Conservation (phyloP, 35 echinoderm and acorn worm species). For the Apostichopus californicus region DNA sequence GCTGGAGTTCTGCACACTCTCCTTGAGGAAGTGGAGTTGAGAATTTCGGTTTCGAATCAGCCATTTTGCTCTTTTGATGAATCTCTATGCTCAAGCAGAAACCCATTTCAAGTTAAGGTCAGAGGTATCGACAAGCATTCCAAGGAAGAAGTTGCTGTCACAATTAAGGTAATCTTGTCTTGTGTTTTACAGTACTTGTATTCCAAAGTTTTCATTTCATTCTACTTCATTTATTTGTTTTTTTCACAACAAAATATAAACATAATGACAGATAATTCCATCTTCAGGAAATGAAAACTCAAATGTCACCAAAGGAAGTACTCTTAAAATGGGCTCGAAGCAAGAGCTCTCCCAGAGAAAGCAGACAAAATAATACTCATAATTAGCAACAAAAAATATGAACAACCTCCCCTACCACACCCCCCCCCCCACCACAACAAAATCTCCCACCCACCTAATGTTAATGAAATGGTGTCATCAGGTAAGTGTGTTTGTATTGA, state of each 20-base stretch:
- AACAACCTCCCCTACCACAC: too few relatives aligned
- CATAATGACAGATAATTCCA: not conserved
- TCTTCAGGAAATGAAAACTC: not conserved
- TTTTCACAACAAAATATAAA: not conserved
- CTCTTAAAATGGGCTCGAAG: too few relatives aligned
- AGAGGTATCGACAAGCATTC: not conserved
- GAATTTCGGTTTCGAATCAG: not conserved
- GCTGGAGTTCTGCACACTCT: not conserved
- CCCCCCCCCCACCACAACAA: too few relatives aligned
- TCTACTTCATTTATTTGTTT: not conserved
- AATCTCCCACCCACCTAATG: too few relatives aligned
- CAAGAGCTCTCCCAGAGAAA: too few relatives aligned
- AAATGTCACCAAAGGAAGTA: too few relatives aligned
- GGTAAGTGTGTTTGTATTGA: too few relatives aligned
- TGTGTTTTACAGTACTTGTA: not conserved
- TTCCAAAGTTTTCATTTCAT: not conserved
- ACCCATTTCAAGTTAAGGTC: conserved; percentile 21
- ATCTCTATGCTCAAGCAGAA: too few relatives aligned
- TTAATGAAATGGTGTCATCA: too few relatives aligned
- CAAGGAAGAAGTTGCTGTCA: not conserved
- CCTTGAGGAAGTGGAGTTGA: not conserved
- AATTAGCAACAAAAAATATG: too few relatives aligned
- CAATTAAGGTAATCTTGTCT: not conserved
- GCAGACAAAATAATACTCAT: too few relatives aligned
- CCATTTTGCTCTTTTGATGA: conserved; percentile 19